These are phyloP conservation scores for Rhizomys pruinosus DNA, from an alignment of 2,113 vertebrate genomes.

Conservation along the genomic window DNA sequence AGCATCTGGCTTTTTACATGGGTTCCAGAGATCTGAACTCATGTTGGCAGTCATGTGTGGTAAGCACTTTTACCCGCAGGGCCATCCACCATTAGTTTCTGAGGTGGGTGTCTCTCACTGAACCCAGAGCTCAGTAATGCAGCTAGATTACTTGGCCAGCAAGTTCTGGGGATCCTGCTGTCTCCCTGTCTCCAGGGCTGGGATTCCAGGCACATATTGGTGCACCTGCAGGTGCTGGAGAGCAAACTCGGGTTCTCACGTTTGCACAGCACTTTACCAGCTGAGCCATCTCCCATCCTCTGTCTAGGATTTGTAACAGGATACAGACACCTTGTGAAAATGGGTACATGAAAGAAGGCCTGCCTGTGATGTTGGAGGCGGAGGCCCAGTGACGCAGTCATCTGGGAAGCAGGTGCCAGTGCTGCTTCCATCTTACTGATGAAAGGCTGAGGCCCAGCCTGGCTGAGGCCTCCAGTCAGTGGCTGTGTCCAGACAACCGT, in stretches of 20 bases:
- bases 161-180: background rate
- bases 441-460: rapidly evolving
- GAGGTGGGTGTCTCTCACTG: background rate
- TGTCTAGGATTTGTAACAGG: background rate
- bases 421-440: rapidly evolving
- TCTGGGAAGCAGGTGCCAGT: rapidly evolving
- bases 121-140: background rate
- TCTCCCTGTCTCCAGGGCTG: background rate
- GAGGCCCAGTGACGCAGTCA: background rate
- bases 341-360: background rate
- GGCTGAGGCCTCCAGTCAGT: background rate
- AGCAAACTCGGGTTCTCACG: background rate
- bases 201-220: background rate
- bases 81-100: background rate
- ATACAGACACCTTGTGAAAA: background rate
- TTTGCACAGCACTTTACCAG: background rate
- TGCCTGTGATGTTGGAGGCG: rapidly evolving
- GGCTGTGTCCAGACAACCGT: background rate
- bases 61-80: background rate
- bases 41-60: background rate
- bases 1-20: background rate
- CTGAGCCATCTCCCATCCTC: background rate
- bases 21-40: background rate
- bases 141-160: background rate
- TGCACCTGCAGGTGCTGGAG: background rate